Evolutionary conservation across 2,113 vertebrate genomes (phyloP), one percentile per base, ranked within the genome.

Genomic region (Panthera leo): DNA sequence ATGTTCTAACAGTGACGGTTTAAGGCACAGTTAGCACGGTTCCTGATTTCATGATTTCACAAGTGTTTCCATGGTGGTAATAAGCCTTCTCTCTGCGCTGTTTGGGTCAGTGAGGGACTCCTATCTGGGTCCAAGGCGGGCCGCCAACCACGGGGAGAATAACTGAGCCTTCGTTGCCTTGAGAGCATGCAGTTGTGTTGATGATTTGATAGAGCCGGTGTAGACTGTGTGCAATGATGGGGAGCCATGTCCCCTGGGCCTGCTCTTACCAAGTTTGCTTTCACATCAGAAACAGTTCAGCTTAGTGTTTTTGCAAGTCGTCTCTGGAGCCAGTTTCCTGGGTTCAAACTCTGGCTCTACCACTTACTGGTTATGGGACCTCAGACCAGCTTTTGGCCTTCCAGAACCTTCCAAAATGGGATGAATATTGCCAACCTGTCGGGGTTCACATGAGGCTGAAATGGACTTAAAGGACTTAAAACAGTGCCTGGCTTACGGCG

Each of bases 31-130:
- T 68, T 68, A 15, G 2, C 55, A 14, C 53, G 21, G 0, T 53
- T 67, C 34, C 31, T 19, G 16, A 73, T 42, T 58, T 76, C 42
- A 63, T 19, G 16, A 68, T 42, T 73, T 27, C 31, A 0, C 65
- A 0, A 5, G 11, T 16, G 42, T 70, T 19, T 39, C 67, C 55
- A 0, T 31, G 1, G 4, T 7, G 18, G 27, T 16, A 27, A 13
- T 13, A 27, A 34, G 12, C 21, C 6, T 58, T 58, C 31, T 48
- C 7, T 13, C 73, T 23, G 21, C 42, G 42, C 63, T 19, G 1
- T 27, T 25, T 48, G 48, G 36, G 48, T 51, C 58, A 70, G 2
- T 19, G 8, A 63, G 31, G 55, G 78, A 1, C 36, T 45, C 4
- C 0, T 29, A 36, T 73, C 67, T 67, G 21, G 78, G 27, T 36